Conservation (phyloP, 2,113 vertebrate species). For the Tragulus kanchil region DNA sequence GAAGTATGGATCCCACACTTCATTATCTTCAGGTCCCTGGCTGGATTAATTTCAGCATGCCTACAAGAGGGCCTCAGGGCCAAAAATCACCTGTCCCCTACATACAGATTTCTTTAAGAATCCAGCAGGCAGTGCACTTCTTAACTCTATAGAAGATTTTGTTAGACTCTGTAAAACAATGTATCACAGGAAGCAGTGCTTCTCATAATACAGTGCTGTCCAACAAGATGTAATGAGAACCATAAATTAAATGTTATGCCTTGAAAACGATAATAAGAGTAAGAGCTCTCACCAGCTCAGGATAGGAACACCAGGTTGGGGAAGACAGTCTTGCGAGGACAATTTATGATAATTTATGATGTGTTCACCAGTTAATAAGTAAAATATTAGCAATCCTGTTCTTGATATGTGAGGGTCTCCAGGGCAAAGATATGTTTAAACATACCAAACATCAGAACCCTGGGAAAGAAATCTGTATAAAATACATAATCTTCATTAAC, state of each 20-base stretch:
- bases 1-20: neutral
- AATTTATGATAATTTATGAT: neutral
- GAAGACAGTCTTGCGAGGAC: neutral
- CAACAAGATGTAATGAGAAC: slow-evolving; percentile 10
- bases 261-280: neutral
- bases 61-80: neutral
- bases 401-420: neutral
- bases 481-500: slow-evolving; percentile 36
- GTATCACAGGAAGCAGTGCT: neutral
- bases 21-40: neutral
- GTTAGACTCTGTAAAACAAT: neutral
- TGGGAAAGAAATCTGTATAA: slow-evolving; percentile 16
- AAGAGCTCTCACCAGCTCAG: neutral
- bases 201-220: neutral
- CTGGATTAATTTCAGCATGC: neutral
- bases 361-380: slow-evolving; percentile 57
- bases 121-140: slow-evolving; percentile 50
- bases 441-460: slow-evolving; percentile 16
- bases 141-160: neutral
- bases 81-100: neutral
- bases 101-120: neutral
- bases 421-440: slow-evolving; percentile 59
- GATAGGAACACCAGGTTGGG: neutral
- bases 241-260: neutral
- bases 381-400: slow-evolving; percentile 21